Base-by-base conservation (phyloP, 2,113 vertebrate genomes). In the Chaenocephalus aceratus region DNA sequence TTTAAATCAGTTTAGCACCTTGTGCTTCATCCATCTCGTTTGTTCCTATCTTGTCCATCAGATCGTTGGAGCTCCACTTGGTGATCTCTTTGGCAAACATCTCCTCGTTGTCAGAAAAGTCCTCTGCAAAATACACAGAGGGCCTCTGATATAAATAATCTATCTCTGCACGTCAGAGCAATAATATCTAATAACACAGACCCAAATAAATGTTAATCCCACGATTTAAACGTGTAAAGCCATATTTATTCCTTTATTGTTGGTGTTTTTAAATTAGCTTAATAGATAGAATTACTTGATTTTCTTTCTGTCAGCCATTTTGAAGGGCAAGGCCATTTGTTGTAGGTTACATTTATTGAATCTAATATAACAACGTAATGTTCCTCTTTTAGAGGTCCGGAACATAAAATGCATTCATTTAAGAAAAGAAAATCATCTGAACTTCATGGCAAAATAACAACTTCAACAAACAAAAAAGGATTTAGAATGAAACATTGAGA, bases 41-140 rank as follows among this genome's bases (percentile, higher is more conserved):
- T 0, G 95, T 96, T 88, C 96, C 98, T 8, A 99, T 97, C 91
- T 98, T 98, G 95, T 99, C 98, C 96, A 99, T 98, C 87, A 99
- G 95, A 62, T 99, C 98, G 0, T 97, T 98, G 83, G 98, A 99
- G 89, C 87, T 98, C 98, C 98, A 99, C 86, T 98, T 99, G 75
- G 95, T 97, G 89, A 99, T 98, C 91, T 98, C 96, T 89, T 99
- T 96, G 56, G 95, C 91, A 80, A 97, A 96, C 59, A 95, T 94
- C 67, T 98, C 97, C 92, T 99, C 97, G 0, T 93, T 96, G 86
- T 99, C 97, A 2, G 97, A 97, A 56, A 97, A 94, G 89, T 96
- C 97, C 91, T 99, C 98, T 99, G 94, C 30, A 52, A 26, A 34
- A 77, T 1, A 68, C 14, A 84, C 49, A 77, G 13, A 34, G 18